These are phyloP conservation scores for Melanotaenia boesemani DNA, from an alignment of 2,797 vertebrate genomes.

Conservation along the genomic window DNA sequence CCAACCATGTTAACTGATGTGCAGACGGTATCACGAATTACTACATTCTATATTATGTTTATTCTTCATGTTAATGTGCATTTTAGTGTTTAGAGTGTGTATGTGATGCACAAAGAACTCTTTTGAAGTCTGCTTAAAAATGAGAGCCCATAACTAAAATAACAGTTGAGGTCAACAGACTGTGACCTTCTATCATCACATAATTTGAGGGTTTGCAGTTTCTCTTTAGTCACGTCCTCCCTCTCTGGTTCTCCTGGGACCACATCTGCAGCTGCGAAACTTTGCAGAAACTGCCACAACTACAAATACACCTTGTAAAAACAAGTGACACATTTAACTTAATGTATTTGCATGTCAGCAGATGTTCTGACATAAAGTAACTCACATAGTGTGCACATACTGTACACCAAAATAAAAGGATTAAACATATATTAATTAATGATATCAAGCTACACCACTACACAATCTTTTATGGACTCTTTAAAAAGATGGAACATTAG, in stretches of 20 bases:
- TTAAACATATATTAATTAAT: background rate
- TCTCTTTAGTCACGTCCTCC: background rate
- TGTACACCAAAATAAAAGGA: background rate
- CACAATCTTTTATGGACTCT: background rate
- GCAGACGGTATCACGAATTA: background rate
- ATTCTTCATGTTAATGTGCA: background rate
- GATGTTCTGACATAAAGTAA: background rate
- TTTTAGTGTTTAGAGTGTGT: background rate
- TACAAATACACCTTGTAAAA: slow-evolving; percentile 12
- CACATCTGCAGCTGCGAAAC: slow-evolving; percentile 25
- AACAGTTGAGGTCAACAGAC: background rate
- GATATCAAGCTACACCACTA: background rate
- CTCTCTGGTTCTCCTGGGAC: background rate
- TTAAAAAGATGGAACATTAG: background rate
- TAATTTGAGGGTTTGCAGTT: background rate
- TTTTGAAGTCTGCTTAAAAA: background rate
- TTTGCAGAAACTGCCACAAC: background rate
- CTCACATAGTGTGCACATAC: slow-evolving; percentile 1
- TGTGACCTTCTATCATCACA: slow-evolving; percentile 1
- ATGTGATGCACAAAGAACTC: background rate
- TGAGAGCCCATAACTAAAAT: background rate
- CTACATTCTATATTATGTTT: background rate
- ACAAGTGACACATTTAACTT: background rate
- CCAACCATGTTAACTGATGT: background rate
- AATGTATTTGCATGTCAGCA: slow-evolving; percentile 21